Base-by-base conservation (phyloP, 2,888 invertebrate genomes). In the Falcaria lacertinaria region DNA sequence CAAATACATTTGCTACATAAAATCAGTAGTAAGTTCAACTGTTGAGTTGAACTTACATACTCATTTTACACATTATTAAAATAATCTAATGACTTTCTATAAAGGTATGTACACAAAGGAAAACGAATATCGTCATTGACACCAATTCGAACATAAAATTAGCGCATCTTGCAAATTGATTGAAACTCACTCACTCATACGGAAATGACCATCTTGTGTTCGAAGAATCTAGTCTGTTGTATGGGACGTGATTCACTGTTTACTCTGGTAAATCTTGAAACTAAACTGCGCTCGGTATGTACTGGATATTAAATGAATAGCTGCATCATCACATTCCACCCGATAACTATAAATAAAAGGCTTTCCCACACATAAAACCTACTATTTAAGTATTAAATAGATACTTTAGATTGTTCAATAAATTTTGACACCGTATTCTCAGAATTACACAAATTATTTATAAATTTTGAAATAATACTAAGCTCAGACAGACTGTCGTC, bases 181-280 rank as follows among this genome's bases (percentile, higher is more conserved):
- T 33, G 14, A 2, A 22, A 22, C 37, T 37, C 11, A 37, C 37
- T 11, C 22, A 22, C 37, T 37, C 11, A 37, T 22, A 14, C 22
- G 11, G 22, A 37, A 15, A 25, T 15, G 2, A 25, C 0, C 14
- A 36, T 19, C 7, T 22, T 15, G 13, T 13, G 6, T 14, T 22
- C 15, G 3, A 16, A 37, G 15, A 22, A 28, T 28, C 15, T 14
- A 1, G 22, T 15, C 8, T 37, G 22, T 14, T 2, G 8, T 11
- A 28, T 3, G 25, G 8, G 19, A 35, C n/a, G 35, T 35, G 37
- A 37, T 37, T 22, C 37, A 37, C 37, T 37, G 37, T 37, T 37
- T 37, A 14, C 25, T 37, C 15, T 22, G 15, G 22, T 22, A 37
- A 19, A 28, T 13, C 14, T 37, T 22, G 37, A 37, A 37, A 37